These are phyloP conservation scores for Chelon labrosus DNA, from an alignment of 2,797 vertebrate genomes.

Conservation along the genomic window DNA sequence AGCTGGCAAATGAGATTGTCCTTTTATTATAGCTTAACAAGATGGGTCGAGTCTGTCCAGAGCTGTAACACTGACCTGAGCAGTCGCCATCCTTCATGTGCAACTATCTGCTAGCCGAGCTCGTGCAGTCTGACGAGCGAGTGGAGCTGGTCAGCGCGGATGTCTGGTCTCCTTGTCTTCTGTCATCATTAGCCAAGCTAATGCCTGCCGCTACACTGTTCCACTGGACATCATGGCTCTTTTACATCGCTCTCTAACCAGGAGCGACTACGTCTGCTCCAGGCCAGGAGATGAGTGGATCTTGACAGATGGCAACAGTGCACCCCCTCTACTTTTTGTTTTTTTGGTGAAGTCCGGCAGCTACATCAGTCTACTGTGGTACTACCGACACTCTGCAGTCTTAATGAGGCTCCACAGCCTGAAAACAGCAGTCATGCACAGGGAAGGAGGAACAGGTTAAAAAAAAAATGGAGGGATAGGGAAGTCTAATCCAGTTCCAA, in stretches of 20 bases:
- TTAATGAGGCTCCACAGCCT: constrained; percentile 46
- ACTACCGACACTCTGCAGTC: constrained; percentile 31
- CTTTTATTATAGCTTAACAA: constrained; percentile 65
- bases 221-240: constrained; percentile 41
- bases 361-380: constrained; percentile 38
- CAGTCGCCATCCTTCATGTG: constrained; percentile 44
- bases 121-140: constrained; percentile 19
- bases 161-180: constrained; percentile 48
- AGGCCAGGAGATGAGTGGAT: constrained; percentile 36
- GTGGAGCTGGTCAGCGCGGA: constrained; percentile 34
- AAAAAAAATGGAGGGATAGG: constrained; percentile 25
- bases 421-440: constrained; percentile 30
- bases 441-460: constrained; percentile 7
- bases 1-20: constrained; percentile 64
- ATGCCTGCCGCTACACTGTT: constrained; percentile 35
- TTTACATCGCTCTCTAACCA: constrained; percentile 56
- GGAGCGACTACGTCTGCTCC: constrained; percentile 33
- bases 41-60: constrained; percentile 53
- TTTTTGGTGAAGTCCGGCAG: constrained; percentile 28
- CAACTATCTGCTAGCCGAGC: constrained; percentile 29
- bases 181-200: constrained; percentile 69
- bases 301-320: constrained; percentile 54
- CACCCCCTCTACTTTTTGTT: not conserved
- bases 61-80: constrained; percentile 53
- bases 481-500: constrained; percentile 27